Percentiles rank a stretch among this genome's conserved stretches.
phyloP scores from a whole-genome alignment of 2,797 vertebrate species.

The Rhynchotus rufescens region DNA sequence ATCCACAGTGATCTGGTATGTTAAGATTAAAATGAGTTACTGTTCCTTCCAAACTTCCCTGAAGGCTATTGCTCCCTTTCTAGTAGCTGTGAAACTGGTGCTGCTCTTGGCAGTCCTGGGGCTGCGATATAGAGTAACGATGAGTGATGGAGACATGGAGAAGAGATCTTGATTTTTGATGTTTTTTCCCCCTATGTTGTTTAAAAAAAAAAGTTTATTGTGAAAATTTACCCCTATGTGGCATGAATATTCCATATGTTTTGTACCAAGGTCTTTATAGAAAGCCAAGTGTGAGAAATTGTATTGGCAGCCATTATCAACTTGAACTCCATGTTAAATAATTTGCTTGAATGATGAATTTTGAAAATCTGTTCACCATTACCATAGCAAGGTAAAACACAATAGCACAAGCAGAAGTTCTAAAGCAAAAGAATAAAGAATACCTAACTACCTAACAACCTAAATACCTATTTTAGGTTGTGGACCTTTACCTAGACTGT shows the following conservation, averaged over 20 bases:
- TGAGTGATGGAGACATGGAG: too few relatives aligned
- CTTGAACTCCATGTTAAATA: background rate
- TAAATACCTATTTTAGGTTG: background rate
- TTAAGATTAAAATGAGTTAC: background rate
- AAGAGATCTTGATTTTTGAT: background rate
- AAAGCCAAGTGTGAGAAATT: background rate
- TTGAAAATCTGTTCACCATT: background rate
- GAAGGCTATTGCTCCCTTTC: background rate
- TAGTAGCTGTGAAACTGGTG: background rate
- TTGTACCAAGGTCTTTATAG: background rate
- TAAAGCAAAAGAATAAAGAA: background rate
- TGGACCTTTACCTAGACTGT: background rate
- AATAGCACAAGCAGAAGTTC: background rate
- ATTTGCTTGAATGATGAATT: background rate
- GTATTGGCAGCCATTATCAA: background rate
- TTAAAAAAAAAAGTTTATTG: background rate
- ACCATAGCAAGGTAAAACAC: background rate
- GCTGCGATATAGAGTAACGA: background rate
- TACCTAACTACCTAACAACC: too few relatives aligned
- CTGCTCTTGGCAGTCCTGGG: background rate
- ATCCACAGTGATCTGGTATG: background rate
- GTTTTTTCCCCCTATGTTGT: background rate
- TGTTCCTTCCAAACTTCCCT: background rate
- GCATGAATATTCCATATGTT: fast-evolving
- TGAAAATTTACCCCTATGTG: background rate